These are phyloP conservation scores for Symphodus melops DNA, from an alignment of 2,113 vertebrate genomes.

Conservation along the genomic window DNA sequence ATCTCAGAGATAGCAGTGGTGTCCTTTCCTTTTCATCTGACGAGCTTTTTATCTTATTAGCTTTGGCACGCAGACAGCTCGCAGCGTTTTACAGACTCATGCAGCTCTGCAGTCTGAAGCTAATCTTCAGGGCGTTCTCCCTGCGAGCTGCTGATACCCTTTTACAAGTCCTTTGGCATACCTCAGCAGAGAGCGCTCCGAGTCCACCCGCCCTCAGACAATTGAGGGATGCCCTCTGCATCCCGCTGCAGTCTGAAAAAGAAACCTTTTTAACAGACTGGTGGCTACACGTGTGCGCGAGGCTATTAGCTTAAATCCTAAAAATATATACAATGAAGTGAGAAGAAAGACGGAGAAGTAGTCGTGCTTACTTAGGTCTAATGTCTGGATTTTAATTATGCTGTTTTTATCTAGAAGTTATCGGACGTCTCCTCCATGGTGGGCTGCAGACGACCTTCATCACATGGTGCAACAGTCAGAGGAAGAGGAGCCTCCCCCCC, in stretches of 20 bases:
- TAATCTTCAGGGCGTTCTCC: background rate
- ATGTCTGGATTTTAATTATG: too few relatives aligned
- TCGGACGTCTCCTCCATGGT: too few relatives aligned
- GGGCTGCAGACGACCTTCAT: too few relatives aligned
- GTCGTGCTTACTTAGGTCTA: too few relatives aligned
- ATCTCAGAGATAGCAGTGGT: conserved; percentile 1
- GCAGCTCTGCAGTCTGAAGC: conserved; percentile 5
- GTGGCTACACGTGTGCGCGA: background rate
- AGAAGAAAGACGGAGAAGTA: too few relatives aligned
- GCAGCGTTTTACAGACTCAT: conserved; percentile 3
- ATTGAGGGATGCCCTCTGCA: conserved; percentile 8
- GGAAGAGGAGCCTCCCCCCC: too few relatives aligned
- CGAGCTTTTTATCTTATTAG: conserved; percentile 1
- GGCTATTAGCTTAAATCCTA: background rate
- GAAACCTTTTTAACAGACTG: background rate
- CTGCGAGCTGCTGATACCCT: background rate
- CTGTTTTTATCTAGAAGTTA: too few relatives aligned
- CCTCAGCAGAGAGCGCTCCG: conserved; percentile 1
- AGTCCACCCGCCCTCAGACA: background rate
- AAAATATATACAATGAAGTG: too few relatives aligned
- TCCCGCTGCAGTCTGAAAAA: background rate
- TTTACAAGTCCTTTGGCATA: conserved; percentile 9
- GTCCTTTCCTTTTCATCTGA: conserved; percentile 8
- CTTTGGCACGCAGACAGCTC: conserved; percentile 9
- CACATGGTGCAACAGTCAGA: too few relatives aligned